Evolutionary conservation across 2,797 vertebrate genomes (phyloP).

Genomic region (Peromyscus attwateri): DNA sequence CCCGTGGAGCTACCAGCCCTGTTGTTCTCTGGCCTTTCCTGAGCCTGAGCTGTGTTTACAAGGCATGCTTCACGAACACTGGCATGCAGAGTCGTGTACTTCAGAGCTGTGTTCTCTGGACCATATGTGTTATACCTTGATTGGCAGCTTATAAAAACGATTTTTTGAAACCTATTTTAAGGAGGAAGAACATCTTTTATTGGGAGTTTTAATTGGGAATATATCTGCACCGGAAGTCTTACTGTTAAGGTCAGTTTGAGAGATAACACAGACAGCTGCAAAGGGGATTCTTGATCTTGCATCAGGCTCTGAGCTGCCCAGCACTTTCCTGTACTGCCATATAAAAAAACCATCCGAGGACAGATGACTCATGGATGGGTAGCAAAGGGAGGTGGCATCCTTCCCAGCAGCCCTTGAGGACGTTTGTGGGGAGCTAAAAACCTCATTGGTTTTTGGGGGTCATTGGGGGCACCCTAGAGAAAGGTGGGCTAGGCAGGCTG

Average conservation of each 20-base stretch:
- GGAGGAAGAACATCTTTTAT: neutral
- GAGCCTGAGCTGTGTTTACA: neutral
- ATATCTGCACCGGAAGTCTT: neutral
- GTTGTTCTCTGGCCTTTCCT: neutral
- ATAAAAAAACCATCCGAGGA: neutral
- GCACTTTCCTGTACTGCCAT: neutral
- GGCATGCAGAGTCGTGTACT: neutral
- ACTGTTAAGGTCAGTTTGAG: neutral
- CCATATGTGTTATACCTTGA: neutral
- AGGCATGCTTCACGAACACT: neutral
- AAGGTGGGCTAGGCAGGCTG: neutral
- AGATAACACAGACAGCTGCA: neutral
- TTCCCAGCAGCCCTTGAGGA: neutral
- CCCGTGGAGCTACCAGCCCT: neutral
- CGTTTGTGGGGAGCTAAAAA: accelerated
- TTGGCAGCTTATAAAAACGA: neutral
- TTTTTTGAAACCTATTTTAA: neutral
- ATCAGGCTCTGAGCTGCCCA: neutral
- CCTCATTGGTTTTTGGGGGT: too few species aligned
- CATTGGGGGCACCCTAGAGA: neutral
- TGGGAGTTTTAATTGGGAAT: neutral
- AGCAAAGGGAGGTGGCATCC: too few species aligned
- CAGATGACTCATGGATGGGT: neutral
- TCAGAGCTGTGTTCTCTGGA: accelerated
- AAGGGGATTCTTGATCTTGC: too few species aligned